These are phyloP conservation scores for Caenorhabditis afra DNA, from an alignment of 2,888 invertebrate species.

Conservation along the genomic window DNA sequence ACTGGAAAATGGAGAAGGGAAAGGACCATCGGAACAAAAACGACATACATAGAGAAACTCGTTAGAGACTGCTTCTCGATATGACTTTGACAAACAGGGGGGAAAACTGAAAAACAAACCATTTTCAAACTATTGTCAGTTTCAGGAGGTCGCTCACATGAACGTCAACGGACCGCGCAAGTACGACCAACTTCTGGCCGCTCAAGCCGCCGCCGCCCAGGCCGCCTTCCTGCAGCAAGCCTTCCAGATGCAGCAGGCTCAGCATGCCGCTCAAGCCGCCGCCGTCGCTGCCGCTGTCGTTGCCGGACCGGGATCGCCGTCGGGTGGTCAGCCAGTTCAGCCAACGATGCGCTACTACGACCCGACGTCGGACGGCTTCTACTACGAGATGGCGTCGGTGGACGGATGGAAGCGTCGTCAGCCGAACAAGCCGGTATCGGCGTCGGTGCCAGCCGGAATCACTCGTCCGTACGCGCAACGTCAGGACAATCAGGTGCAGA, in stretches of 20 bases:
- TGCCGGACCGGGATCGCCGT: not conserved
- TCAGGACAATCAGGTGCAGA: conserved; percentile 23
- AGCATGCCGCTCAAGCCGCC: conserved; percentile 10
- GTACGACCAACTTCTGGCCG: conserved; percentile 50
- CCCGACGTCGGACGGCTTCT: conserved; percentile 77
- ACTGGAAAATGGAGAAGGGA: not conserved
- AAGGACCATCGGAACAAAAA: too few relatives aligned
- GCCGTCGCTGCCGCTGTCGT: conserved; percentile 1
- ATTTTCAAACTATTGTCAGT: not conserved
- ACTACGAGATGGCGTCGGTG: conserved; percentile 79
- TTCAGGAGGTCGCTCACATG: conserved; percentile 54
- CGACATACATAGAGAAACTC: too few relatives aligned
- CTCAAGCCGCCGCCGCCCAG: conserved; percentile 64
- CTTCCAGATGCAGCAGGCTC: conserved; percentile 27
- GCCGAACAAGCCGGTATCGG: conserved; percentile 61
- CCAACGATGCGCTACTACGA: conserved; percentile 74
- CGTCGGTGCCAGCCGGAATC: conserved; percentile 52
- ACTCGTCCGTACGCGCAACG: conserved; percentile 43
- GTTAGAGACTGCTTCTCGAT: too few relatives aligned
- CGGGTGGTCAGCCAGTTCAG: not conserved
- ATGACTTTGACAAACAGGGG: too few relatives aligned
- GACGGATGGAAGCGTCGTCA: conserved; percentile 77
- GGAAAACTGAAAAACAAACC: too few relatives aligned
- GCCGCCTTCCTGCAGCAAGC: conserved; percentile 65
- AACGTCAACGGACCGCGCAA: conserved; percentile 46